These are phyloP conservation scores for Troglohyphantes excavatus DNA, from an alignment of 2,888 invertebrate genomes.

Conservation along the genomic window DNA sequence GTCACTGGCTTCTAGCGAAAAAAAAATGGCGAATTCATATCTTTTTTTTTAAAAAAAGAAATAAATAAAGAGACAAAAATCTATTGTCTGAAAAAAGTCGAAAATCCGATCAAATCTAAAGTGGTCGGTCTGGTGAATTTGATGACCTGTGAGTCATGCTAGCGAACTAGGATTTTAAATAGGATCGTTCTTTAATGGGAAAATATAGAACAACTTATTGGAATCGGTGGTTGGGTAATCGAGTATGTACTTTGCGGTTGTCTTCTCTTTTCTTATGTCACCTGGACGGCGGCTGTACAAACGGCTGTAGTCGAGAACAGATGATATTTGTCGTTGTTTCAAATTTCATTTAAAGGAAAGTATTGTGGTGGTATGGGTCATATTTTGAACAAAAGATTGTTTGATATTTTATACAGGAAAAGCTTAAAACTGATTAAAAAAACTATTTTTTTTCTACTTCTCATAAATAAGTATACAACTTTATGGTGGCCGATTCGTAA, in stretches of 20 bases:
- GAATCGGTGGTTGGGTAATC: background rate
- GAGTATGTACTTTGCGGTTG: background rate
- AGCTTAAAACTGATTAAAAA: too few relatives aligned
- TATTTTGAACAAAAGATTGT: too few relatives aligned
- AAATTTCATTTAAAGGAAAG: too few relatives aligned
- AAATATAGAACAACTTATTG: too few relatives aligned
- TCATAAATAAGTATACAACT: too few relatives aligned
- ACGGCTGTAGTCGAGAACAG: too few relatives aligned
- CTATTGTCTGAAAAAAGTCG: conserved; percentile 34
- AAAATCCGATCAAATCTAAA: conserved; percentile 23
- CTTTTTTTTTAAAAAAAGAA: background rate
- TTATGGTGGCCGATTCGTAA: too few relatives aligned
- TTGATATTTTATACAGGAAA: too few relatives aligned
- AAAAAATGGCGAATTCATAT: background rate
- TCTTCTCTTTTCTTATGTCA: background rate
- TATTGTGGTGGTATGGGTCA: too few relatives aligned
- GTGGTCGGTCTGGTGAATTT: conserved; percentile 33
- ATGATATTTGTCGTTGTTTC: too few relatives aligned
- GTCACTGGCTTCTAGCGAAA: background rate
- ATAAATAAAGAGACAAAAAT: conserved; percentile 2
- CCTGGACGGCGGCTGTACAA: background rate
- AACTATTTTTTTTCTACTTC: too few relatives aligned
- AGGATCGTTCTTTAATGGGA: background rate
- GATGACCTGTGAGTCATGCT: conserved; percentile 16
- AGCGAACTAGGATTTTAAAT: conserved; percentile 5